phyloP scores from a whole-genome alignment of 2,113 vertebrate species.

The Anser cygnoides region DNA sequence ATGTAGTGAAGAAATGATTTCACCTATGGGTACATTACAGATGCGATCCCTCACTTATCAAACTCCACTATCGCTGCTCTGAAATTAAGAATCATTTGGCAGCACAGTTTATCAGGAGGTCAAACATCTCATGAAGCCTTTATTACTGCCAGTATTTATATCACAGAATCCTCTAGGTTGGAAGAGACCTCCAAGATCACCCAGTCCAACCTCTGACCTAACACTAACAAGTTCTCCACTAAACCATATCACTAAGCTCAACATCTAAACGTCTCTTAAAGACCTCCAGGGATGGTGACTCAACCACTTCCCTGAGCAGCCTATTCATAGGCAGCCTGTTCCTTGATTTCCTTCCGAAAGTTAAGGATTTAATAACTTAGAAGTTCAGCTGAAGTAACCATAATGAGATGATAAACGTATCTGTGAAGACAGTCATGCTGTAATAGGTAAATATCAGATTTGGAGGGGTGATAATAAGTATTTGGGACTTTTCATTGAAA shows the following conservation, averaged over 20 bases:
- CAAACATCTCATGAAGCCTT: background rate
- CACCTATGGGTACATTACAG: background rate
- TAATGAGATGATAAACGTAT: background rate
- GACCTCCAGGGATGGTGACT: too few species aligned
- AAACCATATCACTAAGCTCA: too few species aligned
- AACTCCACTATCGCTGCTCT: background rate
- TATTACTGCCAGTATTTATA: conserved; percentile 34
- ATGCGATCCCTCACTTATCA: background rate
- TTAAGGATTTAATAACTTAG: background rate
- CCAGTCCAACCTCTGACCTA: too few species aligned
- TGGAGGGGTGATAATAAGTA: background rate
- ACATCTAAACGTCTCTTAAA: too few species aligned
- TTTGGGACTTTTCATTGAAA: background rate
- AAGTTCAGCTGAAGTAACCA: background rate
- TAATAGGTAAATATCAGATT: background rate
- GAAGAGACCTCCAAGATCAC: too few species aligned
- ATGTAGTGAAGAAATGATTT: background rate
- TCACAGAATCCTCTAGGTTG: too few species aligned
- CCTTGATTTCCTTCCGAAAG: background rate
- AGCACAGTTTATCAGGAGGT: background rate
- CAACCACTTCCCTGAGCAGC: too few species aligned
- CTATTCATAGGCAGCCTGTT: background rate
- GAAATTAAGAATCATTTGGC: background rate
- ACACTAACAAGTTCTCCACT: too few species aligned
- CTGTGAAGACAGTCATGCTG: background rate